Base-by-base conservation (phyloP, 2,113 vertebrate species). In the Saccopteryx bilineata region DNA sequence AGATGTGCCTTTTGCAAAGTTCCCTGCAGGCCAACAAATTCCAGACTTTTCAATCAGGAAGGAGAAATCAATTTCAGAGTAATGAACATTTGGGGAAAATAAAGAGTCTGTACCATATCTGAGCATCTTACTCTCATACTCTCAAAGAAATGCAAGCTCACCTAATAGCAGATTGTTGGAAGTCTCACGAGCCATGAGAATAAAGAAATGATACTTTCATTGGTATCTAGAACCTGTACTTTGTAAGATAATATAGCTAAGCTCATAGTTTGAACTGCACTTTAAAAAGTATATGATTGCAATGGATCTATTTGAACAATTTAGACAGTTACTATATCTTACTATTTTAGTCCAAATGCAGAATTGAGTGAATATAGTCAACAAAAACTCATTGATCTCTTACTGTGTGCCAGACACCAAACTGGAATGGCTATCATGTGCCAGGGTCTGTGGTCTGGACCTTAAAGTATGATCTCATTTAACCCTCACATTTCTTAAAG, bases 11-110 rank as follows among this genome's bases (percentile, higher is more conserved):
- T 96, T 95, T 92, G 24, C 71, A 84, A 83, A 84, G 66, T 81
- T 10, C 56, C 94, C 89, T 61, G 66, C 33, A 91, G 79, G 66
- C 54, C 61, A 80, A 94, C 79, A 92, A 87, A 83, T 91, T 94
- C 31, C 14, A 96, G 86, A 87, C 65, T 94, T 97, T 96, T 97
- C 89, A 96, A 81, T 87, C 56, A 87, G 69, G 54, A 95, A 72
- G 28, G 46, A 89, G 58, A 97, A 97, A 90, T 94, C 93, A 85
- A 90, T 96, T 96, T 80, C 39, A 69, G 33, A 95, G 65, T 86
- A 92, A 93, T 12, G 11, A 85, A 60, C 61, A 87, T 61, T 93
- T 71, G 56, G 26, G 71, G 9, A n/a, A 39, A 21, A 71, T 19
- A 60, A 39, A 81, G 46, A 72, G 33, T 68, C 13, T 84, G 23